Conservation (phyloP, 2,888 invertebrate species). For the Dimorphilus gyrociliatus region DNA sequence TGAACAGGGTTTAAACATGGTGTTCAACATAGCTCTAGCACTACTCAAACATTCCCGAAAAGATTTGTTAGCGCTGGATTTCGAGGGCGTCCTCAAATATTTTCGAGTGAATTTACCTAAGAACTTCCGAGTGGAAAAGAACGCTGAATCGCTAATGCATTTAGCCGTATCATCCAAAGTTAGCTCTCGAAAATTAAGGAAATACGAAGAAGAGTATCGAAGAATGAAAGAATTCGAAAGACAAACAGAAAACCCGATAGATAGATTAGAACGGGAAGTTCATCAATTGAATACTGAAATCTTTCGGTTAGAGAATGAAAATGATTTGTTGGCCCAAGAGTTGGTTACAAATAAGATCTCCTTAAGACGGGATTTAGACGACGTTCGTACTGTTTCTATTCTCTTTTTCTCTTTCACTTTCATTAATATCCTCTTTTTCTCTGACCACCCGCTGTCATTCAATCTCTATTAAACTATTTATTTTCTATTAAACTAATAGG, state of each 20-base stretch:
- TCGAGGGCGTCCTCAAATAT: slow-evolving; percentile 92
- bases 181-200: slow-evolving; percentile 60
- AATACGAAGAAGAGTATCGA: slow-evolving; percentile 79
- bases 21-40: slow-evolving; percentile 90
- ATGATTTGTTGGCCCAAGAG: slow-evolving; percentile 46
- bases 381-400: slow-evolving; percentile 14
- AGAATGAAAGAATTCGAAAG: slow-evolving; percentile 48
- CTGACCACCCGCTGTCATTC: no score
- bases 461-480: no score
- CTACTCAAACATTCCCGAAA: slow-evolving; percentile 63
- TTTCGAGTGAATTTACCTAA: slow-evolving; percentile 93
- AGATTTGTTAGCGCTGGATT: slow-evolving; percentile 78
- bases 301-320: slow-evolving; percentile 46
- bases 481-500: no score
- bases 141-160: slow-evolving; percentile 71
- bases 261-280: slow-evolving; percentile 37
- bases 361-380: slow-evolving; percentile 41
- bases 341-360: slow-evolving; percentile 44
- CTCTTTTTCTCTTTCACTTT: slow-evolving; percentile 1
- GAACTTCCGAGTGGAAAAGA: slow-evolving; percentile 77
- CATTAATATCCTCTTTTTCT: no score
- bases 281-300: no score
- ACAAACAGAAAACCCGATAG: slow-evolving; percentile 40
- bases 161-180: slow-evolving; percentile 77
- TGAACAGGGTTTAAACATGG: slow-evolving; percentile 69